These are phyloP conservation scores for Pararge aegeria DNA, from an alignment of 1,140 invertebrate genomes.

Conservation along the genomic window DNA sequence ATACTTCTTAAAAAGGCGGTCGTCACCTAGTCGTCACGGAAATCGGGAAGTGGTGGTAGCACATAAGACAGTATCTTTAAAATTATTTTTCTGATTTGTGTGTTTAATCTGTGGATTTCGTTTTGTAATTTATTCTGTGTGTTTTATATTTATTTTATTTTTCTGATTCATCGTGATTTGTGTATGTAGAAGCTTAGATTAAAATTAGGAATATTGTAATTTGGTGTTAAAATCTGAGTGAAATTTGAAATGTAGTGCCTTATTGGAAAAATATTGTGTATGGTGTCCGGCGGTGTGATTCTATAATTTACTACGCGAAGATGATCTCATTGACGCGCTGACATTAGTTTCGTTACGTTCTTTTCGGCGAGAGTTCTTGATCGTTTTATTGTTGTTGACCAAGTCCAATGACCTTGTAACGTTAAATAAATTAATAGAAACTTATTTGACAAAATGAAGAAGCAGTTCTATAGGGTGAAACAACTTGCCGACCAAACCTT, in stretches of 20 bases:
- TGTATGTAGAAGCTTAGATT: constrained; percentile 23
- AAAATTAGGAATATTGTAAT: constrained; percentile 26
- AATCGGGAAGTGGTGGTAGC: too few species aligned
- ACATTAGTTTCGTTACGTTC: constrained; percentile 68
- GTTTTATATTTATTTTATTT: constrained; percentile 37
- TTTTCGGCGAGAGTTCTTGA: constrained; percentile 69
- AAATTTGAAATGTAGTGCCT: constrained; percentile 70
- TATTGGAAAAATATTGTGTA: constrained; percentile 47
- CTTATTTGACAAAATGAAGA: constrained; percentile 84
- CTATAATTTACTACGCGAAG: constrained; percentile 51
- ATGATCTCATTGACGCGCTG: constrained; percentile 78
- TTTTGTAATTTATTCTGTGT: constrained; percentile 30
- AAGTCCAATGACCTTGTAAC: constrained; percentile 75
- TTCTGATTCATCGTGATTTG: constrained; percentile 48
- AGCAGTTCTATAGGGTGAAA: constrained; percentile 93
- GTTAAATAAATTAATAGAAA: constrained; percentile 49
- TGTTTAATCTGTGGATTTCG: constrained; percentile 27
- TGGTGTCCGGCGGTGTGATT: constrained; percentile 37
- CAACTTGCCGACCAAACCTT: constrained; percentile 94
- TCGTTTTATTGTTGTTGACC: constrained; percentile 74
- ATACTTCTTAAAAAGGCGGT: too few species aligned
- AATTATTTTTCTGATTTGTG: too few species aligned
- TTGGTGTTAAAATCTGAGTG: constrained; percentile 27
- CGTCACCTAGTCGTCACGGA: too few species aligned
- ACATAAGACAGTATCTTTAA: too few species aligned